These are phyloP conservation scores for Oreochromis spilurus DNA, from an alignment of 2,113 vertebrate genomes.

Conservation along the genomic window DNA sequence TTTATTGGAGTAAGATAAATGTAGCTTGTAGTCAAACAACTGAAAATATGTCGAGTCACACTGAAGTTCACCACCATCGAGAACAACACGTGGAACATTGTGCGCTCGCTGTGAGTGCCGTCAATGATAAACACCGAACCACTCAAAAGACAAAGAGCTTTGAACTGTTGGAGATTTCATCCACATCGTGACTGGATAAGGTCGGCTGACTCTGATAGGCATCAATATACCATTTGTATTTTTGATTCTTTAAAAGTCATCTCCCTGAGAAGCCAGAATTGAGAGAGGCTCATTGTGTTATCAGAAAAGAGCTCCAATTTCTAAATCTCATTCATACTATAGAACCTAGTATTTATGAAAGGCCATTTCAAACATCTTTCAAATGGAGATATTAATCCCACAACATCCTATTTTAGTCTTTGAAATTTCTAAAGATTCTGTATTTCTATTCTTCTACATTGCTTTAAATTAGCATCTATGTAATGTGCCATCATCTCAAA, in stretches of 20 bases:
- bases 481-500: background rate
- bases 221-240: slow-evolving; percentile 4
- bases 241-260: background rate
- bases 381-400: background rate
- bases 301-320: background rate
- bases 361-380: background rate
- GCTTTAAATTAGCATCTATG: background rate
- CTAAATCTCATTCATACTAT: background rate
- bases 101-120: background rate
- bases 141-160: background rate
- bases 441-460: background rate
- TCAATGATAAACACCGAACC: background rate
- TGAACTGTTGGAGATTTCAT: background rate
- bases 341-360: background rate
- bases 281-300: background rate
- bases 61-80: background rate
- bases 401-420: background rate
- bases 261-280: background rate
- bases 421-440: background rate
- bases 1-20: background rate
- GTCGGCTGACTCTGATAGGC: slow-evolving; percentile 2
- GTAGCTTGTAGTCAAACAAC: background rate
- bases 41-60: background rate
- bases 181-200: background rate
- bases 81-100: background rate